These are phyloP conservation scores for Lepus townsendii DNA, from an alignment of 2,797 vertebrate genomes.

Conservation along the genomic window DNA sequence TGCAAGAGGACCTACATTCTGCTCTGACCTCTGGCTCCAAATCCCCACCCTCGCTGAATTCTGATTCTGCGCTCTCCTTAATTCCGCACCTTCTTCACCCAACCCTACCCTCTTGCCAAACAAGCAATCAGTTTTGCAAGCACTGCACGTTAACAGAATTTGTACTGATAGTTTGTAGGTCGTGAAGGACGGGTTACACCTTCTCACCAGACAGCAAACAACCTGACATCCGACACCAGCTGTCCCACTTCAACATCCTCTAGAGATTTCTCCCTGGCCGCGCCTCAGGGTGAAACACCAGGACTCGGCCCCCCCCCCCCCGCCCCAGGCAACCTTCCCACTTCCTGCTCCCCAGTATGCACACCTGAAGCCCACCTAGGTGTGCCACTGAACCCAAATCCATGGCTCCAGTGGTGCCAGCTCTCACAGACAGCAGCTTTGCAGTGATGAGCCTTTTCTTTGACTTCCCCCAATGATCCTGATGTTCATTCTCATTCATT, in stretches of 20 bases:
- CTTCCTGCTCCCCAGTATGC: too few relatives aligned
- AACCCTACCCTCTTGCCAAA: neutral
- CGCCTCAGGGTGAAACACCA: neutral
- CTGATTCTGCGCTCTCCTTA: constrained; percentile 47
- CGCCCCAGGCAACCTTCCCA: too few relatives aligned
- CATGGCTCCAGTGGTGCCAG: neutral
- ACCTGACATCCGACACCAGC: constrained; percentile 59
- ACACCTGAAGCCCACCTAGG: neutral
- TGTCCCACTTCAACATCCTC: constrained; percentile 72
- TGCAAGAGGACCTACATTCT: constrained; percentile 17
- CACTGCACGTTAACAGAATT: neutral
- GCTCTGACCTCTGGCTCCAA: constrained; percentile 55
- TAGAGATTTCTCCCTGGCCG: constrained; percentile 53
- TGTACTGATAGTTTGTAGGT: constrained; percentile 74
- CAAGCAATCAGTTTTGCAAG: constrained; percentile 61
- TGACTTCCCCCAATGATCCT: neutral
- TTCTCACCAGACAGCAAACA: constrained; percentile 60
- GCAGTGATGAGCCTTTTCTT: neutral
- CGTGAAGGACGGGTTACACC: constrained; percentile 67
- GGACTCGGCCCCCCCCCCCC: neutral
- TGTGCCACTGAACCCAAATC: neutral
- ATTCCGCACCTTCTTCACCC: constrained; percentile 15
- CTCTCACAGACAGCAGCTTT: neutral
- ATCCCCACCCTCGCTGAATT: constrained; percentile 34
- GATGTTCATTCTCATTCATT: neutral